A percentile compares a stretch with the other conserved stretches of the same genome.
Evolutionary conservation across 2,797 vertebrate species (phyloP).

Genomic region (Chelon labrosus): DNA sequence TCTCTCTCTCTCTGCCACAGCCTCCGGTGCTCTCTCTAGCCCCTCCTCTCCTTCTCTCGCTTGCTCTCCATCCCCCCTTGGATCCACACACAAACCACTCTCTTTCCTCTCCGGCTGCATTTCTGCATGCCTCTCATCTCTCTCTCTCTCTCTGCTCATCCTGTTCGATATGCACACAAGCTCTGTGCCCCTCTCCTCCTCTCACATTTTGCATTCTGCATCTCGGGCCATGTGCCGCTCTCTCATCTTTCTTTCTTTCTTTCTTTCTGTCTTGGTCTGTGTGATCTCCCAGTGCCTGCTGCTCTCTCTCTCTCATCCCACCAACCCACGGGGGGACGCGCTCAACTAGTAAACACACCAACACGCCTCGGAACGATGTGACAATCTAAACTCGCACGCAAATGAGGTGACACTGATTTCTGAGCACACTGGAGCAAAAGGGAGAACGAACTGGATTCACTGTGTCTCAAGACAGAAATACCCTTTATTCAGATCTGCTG

Average conservation of each 20-base stretch:
- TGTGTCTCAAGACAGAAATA: too few relatives aligned
- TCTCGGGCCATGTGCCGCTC: constrained; percentile 53
- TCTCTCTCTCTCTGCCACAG: constrained; percentile 61
- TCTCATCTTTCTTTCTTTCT: constrained; percentile 21
- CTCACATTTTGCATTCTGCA: constrained; percentile 56
- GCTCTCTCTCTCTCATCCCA: constrained; percentile 54
- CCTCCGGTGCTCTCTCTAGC: constrained; percentile 68
- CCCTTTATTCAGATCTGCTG: too few relatives aligned
- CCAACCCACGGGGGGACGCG: constrained; percentile 30
- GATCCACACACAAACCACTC: constrained; percentile 52
- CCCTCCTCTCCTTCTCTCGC: constrained; percentile 69
- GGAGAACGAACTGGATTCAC: too few relatives aligned
- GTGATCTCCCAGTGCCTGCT: constrained; percentile 41
- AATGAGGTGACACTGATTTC: constrained; percentile 1
- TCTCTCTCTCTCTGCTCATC: constrained; percentile 69
- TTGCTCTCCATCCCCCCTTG: constrained; percentile 58
- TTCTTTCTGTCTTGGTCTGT: constrained; percentile 14
- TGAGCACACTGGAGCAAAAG: constrained; percentile 4
- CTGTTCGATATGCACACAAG: constrained; percentile 65
- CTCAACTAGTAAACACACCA: constrained; percentile 22
- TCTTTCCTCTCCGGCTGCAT: constrained; percentile 69
- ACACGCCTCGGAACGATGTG: constrained; percentile 15
- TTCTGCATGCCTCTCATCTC: constrained; percentile 72
- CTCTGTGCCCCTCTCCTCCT: constrained; percentile 48
- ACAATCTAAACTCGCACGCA: constrained; percentile 18